Evolutionary conservation across 2,888 invertebrate genomes (phyloP), one percentile per base, ranked within the genome.

Genomic region (Parasteatoda lunata): DNA sequence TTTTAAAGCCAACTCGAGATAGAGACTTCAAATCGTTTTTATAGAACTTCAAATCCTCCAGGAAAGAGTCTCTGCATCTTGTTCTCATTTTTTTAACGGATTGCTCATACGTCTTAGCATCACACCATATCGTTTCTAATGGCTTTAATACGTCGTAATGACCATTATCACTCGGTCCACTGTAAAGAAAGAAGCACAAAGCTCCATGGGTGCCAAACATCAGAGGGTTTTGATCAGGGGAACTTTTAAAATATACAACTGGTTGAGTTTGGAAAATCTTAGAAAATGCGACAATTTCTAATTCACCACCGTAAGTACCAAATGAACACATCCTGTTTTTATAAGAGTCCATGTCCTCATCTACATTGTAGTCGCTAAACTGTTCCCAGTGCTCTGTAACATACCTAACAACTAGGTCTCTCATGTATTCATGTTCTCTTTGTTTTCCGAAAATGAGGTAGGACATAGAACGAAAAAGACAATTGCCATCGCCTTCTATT

Each of bases 61-160:
- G 7, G 7, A 59, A 59, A 0, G 9, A n/a, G 9, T 59, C n/a
- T n/a, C 4, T 59, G 9, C 59, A 59, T n/a, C 59, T 9, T 7
- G n/a, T 7, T 8, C 59, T 59, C 59, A 59, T 13, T 13, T 5
- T 9, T 9, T 6, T 59, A 13, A 59, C n/a, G n/a, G 59, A 6
- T 5, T 59, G 9, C n/a, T 59, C 59, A 59, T 59, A 59, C 59
- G 5, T 7, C 59, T 59, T n/a, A 13, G 59, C 59, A n/a, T 59
- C 59, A 59, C 59, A 59, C 59, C 59, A 59, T 5, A 59, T 9
- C 8, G 59, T 59, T 59, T 59, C 11, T 13, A 59, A 3, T 1
- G 79, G 79, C 0, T 48, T 15, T 2, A 80, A n/a, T 1, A 72
- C 80, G 52, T 80, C 72, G n/a, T 80, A 80, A 30, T 80, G 80